Conservation (phyloP, 2,797 vertebrate genomes). For the Xenops minutus region DNA sequence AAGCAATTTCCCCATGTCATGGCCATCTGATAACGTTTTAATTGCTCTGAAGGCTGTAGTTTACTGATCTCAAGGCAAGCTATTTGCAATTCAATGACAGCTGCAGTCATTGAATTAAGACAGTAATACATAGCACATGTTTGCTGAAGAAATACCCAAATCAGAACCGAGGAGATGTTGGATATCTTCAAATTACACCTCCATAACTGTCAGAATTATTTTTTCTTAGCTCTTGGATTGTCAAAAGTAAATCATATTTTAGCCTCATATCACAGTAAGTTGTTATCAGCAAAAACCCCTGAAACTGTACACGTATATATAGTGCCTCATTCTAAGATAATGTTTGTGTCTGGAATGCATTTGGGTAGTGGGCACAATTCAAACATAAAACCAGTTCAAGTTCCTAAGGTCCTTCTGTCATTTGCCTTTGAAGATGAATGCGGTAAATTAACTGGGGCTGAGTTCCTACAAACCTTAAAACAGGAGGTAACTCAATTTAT, state of each 20-base stretch:
- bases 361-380: not conserved
- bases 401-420: not conserved
- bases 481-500: not conserved
- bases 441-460: not conserved
- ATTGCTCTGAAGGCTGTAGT: not conserved
- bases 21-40: constrained; percentile 9
- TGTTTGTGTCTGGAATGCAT: not conserved
- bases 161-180: not conserved
- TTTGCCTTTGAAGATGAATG: not conserved
- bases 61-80: not conserved
- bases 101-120: not conserved
- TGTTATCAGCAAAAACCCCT: not conserved
- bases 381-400: not conserved
- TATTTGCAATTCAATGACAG: not conserved
- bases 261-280: not conserved
- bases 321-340: not conserved
- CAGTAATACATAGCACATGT: not conserved
- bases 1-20: not conserved
- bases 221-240: not conserved
- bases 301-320: not conserved
- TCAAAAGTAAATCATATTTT: not conserved
- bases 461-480: not conserved
- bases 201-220: not conserved
- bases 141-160: not conserved
- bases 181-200: not conserved